These are phyloP conservation scores for Alligator mississippiensis DNA, from an alignment of 2,113 vertebrate species.

Conservation along the genomic window DNA sequence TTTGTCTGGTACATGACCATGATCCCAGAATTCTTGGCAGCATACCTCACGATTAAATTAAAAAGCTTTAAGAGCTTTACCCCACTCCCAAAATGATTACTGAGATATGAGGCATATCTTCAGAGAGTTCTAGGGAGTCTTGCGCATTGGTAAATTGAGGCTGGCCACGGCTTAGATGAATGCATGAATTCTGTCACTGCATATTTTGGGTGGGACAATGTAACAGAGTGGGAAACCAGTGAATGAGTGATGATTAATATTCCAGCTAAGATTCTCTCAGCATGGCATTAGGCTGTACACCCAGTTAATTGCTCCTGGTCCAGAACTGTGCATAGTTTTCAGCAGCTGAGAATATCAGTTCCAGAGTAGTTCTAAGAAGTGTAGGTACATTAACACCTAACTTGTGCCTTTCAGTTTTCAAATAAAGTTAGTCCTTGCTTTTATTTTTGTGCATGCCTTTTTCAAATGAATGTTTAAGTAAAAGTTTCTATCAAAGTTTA, in stretches of 20 bases:
- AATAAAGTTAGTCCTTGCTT: accelerated
- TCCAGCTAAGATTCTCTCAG: background rate
- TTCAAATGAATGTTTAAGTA: no score
- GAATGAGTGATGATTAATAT: background rate
- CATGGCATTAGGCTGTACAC: background rate
- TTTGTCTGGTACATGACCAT: background rate
- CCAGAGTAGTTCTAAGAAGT: slow-evolving; percentile 13
- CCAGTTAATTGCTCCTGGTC: background rate
- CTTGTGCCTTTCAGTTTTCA: background rate
- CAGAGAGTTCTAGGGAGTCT: background rate
- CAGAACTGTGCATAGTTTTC: background rate
- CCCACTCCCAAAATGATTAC: accelerated
- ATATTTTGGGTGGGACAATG: background rate
- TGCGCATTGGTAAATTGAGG: background rate
- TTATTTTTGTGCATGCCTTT: no score
- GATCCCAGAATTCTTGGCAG: background rate
- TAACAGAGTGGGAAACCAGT: background rate
- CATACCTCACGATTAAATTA: background rate
- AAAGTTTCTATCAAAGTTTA: no score
- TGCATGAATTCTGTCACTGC: background rate
- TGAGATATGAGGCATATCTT: background rate
- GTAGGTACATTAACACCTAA: background rate
- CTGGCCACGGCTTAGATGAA: background rate
- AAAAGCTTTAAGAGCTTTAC: background rate
- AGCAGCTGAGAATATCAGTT: background rate